These are phyloP conservation scores for Zosterops japonicus DNA, from an alignment of 2,113 vertebrate genomes.

Conservation along the genomic window DNA sequence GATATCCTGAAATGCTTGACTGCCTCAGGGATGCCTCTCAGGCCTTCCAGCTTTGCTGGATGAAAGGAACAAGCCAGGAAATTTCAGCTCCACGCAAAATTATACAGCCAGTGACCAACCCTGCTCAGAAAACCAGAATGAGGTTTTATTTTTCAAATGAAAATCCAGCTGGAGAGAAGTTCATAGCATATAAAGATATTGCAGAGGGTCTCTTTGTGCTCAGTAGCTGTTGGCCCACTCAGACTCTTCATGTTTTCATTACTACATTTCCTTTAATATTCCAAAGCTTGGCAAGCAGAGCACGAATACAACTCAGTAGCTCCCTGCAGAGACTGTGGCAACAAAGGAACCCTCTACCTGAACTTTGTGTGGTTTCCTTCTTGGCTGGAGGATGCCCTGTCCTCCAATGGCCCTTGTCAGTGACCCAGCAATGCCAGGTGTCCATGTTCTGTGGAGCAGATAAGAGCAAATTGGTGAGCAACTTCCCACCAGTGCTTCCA, in stretches of 20 bases:
- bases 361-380: background rate
- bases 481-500: constrained; percentile 43
- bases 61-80: background rate
- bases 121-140: background rate
- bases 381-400: background rate
- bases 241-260: background rate
- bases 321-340: background rate
- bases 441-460: background rate
- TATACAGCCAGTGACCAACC: background rate
- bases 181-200: background rate
- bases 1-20: background rate
- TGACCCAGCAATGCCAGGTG: background rate
- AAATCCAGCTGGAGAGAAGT: background rate
- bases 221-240: background rate
- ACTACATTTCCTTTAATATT: background rate
- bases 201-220: background rate
- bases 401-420: background rate
- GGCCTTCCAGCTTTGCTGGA: background rate
- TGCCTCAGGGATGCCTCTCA: background rate
- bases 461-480: background rate
- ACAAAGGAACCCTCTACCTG: background rate
- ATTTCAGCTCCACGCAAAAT: background rate
- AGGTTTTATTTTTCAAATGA: background rate
- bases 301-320: background rate
- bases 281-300: background rate